Percentiles rank a stretch among this genome's conserved stretches.
Evolutionary conservation across 1,140 invertebrate genomes (phyloP).

Genomic region (Ooceraea biroi): DNA sequence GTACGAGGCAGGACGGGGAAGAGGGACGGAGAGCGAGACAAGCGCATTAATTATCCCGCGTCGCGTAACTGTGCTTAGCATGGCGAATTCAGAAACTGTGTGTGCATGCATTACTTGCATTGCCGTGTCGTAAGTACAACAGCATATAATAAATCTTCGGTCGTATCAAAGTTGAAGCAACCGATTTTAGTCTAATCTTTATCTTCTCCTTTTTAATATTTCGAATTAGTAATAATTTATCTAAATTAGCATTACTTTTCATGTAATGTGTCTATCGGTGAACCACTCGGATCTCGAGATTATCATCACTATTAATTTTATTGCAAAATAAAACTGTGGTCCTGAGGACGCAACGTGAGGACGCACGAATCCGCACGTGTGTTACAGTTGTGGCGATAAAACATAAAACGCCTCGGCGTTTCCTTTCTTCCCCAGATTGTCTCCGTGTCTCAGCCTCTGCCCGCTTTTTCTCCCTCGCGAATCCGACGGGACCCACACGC

Average conservation of each 20-base stretch:
- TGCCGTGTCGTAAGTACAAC: too few relatives aligned
- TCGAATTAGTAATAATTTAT: too few relatives aligned
- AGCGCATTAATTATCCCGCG: conserved; percentile 45
- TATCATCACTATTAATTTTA: conserved; percentile 8
- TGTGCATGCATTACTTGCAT: neutral
- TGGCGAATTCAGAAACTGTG: neutral
- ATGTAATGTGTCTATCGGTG: too few relatives aligned
- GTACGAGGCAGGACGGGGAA: neutral
- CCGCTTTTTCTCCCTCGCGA: conserved; percentile 41
- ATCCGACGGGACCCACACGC: conserved; percentile 39
- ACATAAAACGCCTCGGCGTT: conserved; percentile 58
- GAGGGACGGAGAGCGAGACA: neutral
- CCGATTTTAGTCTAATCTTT: too few relatives aligned
- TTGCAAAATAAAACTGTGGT: conserved; percentile 8
- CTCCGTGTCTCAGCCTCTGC: conserved; percentile 42
- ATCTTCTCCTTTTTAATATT: too few relatives aligned
- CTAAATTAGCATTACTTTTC: too few relatives aligned
- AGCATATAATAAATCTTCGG: too few relatives aligned
- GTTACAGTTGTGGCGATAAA: conserved; percentile 63
- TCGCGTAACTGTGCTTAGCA: conserved; percentile 2
- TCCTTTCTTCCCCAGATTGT: conserved; percentile 60
- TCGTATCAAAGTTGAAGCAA: too few relatives aligned
- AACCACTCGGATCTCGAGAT: too few relatives aligned
- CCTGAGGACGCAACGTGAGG: conserved; percentile 2
- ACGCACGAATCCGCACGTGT: conserved; percentile 10